Conservation (phyloP, 2,888 invertebrate species). For the Nasonovia ribisnigri region DNA sequence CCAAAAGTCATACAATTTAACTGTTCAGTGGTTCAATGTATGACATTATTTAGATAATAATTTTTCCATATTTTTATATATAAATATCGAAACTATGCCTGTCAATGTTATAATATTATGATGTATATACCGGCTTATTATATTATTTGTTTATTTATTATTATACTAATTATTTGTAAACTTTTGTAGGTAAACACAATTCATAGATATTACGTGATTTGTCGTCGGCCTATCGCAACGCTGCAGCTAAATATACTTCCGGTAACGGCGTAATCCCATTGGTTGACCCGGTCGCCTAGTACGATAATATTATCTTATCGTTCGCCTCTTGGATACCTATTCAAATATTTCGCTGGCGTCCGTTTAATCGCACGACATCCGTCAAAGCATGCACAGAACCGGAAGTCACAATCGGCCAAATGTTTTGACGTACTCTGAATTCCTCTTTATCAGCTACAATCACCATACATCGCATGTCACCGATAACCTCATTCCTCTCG, state of each 20-base stretch:
- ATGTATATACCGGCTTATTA: too few relatives aligned
- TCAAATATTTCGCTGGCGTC: neutral
- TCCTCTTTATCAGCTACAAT: neutral
- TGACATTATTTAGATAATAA: too few relatives aligned
- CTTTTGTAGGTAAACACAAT: too few relatives aligned
- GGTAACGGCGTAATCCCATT: neutral
- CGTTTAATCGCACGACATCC: neutral
- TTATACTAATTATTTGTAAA: too few relatives aligned
- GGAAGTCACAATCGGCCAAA: neutral
- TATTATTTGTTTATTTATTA: too few relatives aligned
- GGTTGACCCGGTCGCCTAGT: neutral
- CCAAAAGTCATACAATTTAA: too few relatives aligned
- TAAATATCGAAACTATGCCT: too few relatives aligned
- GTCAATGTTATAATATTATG: too few relatives aligned
- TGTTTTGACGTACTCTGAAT: neutral
- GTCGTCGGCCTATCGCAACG: neutral
- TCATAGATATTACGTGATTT: too few relatives aligned
- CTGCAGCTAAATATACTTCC: neutral
- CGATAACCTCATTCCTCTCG: neutral
- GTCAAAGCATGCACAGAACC: neutral
- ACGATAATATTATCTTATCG: neutral
- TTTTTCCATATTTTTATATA: too few relatives aligned
- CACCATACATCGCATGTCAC: neutral
- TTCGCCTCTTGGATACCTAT: neutral
- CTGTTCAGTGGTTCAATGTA: too few relatives aligned